phyloP scores from a whole-genome alignment of 2,797 vertebrate species.

The Meriones psammophilus region DNA sequence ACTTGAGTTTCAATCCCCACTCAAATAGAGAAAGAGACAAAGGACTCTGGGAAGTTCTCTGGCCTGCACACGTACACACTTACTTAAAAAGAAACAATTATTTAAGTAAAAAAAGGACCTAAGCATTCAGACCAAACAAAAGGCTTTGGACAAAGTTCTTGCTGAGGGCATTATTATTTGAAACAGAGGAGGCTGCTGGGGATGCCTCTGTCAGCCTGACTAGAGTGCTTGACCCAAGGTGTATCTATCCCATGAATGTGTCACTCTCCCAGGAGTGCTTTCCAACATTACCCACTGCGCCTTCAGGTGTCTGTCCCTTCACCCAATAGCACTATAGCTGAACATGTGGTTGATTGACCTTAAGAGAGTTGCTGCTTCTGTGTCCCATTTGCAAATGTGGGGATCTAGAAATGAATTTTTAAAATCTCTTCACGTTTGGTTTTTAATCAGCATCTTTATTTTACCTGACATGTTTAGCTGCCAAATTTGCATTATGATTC shows the following conservation, averaged over 20 bases:
- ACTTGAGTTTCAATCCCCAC: neutral
- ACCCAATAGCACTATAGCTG: neutral
- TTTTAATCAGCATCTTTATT: constrained; percentile 62
- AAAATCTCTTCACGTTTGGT: neutral
- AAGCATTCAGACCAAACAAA: neutral
- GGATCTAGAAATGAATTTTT: neutral
- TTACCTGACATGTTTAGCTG: neutral
- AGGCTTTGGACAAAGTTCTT: neutral
- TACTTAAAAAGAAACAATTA: neutral
- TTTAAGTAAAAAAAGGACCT: neutral
- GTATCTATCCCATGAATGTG: neutral
- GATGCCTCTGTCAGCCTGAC: neutral
- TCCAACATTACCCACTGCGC: neutral
- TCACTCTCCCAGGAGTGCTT: neutral
- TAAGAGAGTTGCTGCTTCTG: neutral
- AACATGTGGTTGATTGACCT: too few species aligned
- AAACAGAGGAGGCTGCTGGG: neutral
- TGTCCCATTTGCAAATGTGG: neutral
- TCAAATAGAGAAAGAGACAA: neutral
- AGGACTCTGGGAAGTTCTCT: neutral
- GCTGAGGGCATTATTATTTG: neutral
- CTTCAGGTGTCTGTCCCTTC: too few species aligned
- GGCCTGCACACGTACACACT: neutral
- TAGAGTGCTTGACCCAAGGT: too few species aligned
- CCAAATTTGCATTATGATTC: constrained; percentile 41